These are phyloP conservation scores for Dipodomys stephensi DNA, from an alignment of 2,113 vertebrate species.

Conservation along the genomic window DNA sequence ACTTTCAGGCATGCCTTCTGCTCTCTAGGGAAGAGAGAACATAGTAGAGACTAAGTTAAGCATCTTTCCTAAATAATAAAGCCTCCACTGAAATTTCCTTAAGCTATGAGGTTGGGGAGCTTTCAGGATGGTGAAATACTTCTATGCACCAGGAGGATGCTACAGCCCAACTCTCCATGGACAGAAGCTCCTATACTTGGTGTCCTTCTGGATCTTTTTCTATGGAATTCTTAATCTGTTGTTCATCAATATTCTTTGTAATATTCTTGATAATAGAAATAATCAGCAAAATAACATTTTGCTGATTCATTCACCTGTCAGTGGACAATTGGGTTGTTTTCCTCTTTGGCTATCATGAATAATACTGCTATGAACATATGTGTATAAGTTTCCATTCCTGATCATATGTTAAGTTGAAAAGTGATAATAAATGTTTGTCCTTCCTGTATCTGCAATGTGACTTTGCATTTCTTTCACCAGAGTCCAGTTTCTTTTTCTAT, in stretches of 20 bases:
- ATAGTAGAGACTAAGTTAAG: background rate
- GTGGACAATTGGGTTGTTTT: background rate
- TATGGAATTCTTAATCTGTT: background rate
- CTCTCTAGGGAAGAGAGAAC: background rate
- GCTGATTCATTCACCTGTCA: background rate
- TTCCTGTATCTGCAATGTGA: slow-evolving; percentile 43
- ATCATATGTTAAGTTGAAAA: slow-evolving; percentile 37
- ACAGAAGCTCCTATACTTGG: background rate
- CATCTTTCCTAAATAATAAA: background rate
- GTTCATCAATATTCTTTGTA: background rate
- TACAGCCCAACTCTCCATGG: background rate
- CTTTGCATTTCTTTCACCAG: slow-evolving; percentile 38
- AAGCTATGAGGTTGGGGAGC: background rate
- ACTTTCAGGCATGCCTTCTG: background rate
- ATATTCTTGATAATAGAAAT: slow-evolving; percentile 5
- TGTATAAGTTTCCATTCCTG: slow-evolving; percentile 35
- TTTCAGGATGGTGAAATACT: slow-evolving; percentile 14
- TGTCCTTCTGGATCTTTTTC: background rate
- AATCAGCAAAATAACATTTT: background rate
- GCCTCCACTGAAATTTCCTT: background rate
- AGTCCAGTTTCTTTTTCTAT: background rate
- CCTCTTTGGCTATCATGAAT: slow-evolving; percentile 27
- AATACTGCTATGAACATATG: slow-evolving; percentile 10
- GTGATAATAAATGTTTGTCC: background rate
- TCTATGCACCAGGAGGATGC: background rate